These are phyloP conservation scores for Bombus breviceps DNA, from an alignment of 1,140 invertebrate species.

Conservation along the genomic window DNA sequence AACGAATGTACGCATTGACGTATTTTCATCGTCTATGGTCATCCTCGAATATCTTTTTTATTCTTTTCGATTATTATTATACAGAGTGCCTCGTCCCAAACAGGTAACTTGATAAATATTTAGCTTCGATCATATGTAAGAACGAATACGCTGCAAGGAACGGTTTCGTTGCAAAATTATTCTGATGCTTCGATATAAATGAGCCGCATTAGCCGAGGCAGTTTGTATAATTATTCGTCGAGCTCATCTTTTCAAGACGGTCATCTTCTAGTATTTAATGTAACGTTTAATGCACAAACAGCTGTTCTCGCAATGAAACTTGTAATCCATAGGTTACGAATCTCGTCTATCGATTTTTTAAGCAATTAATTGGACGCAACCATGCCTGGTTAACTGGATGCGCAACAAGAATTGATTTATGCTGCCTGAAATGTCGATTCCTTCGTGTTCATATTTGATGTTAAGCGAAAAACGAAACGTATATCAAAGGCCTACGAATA, in stretches of 20 bases:
- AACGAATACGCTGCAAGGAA: background rate
- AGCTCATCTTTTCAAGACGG: background rate
- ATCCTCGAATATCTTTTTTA: background rate
- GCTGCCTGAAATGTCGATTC: background rate
- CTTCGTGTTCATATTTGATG: conserved; percentile 3
- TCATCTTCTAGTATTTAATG: conserved; percentile 29
- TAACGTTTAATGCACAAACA: background rate
- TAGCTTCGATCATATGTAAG: background rate
- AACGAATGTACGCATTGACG: background rate
- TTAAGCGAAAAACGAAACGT: background rate
- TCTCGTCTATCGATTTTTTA: background rate
- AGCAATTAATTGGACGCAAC: background rate
- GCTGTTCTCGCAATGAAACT: background rate
- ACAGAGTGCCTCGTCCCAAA: background rate
- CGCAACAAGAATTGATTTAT: background rate
- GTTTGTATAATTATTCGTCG: conserved; percentile 3
- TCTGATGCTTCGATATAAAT: background rate
- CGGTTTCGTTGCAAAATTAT: background rate
- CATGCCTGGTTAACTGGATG: background rate
- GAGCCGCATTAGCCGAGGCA: background rate
- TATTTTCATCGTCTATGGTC: background rate
- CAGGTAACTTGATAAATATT: background rate
- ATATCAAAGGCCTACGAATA: background rate
- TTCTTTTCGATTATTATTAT: background rate
- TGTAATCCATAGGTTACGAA: background rate